Conservation (phyloP, 2,888 invertebrate species). For the Phalangium opilio region DNA sequence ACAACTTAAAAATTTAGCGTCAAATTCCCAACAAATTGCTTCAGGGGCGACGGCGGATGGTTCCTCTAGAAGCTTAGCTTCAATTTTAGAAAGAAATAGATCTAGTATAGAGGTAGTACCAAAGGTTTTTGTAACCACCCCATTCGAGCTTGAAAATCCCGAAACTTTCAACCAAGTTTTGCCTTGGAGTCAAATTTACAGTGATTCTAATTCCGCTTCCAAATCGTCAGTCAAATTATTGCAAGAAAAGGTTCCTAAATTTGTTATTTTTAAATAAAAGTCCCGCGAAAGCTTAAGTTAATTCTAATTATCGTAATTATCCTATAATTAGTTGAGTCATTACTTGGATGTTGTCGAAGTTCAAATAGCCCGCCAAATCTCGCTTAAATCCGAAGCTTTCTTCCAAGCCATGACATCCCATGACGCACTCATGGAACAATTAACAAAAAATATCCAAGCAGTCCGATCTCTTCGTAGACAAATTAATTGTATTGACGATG, state of each 20-base stretch:
- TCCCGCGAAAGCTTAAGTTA: too few relatives aligned
- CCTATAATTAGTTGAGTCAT: slow-evolving; percentile 75
- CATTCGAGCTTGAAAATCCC: slow-evolving; percentile 45
- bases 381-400: slow-evolving; percentile 88
- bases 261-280: too few relatives aligned
- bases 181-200: slow-evolving; percentile 41
- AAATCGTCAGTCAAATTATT: slow-evolving; percentile 35
- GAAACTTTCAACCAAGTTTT: slow-evolving; percentile 72
- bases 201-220: slow-evolving; percentile 18
- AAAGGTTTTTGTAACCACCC: too few relatives aligned
- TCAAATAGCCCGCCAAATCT: slow-evolving; percentile 78
- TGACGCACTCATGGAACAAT: slow-evolving; percentile 88
- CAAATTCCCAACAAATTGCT: too few relatives aligned
- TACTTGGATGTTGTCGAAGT: slow-evolving; percentile 90
- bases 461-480: slow-evolving; percentile 48
- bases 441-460: slow-evolving; percentile 55
- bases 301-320: too few relatives aligned
- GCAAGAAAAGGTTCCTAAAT: slow-evolving; percentile 54
- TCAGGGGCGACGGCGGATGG: too few relatives aligned
- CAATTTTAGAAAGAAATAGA: slow-evolving; percentile 28
- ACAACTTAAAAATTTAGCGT: slow-evolving; percentile 4
- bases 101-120: slow-evolving; percentile 28
- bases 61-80: too few relatives aligned
- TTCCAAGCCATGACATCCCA: slow-evolving; percentile 98
- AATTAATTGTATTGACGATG: slow-evolving; percentile 58